phyloP scores from a whole-genome alignment of 2,113 vertebrate genomes.

The Xenus cinereus region DNA sequence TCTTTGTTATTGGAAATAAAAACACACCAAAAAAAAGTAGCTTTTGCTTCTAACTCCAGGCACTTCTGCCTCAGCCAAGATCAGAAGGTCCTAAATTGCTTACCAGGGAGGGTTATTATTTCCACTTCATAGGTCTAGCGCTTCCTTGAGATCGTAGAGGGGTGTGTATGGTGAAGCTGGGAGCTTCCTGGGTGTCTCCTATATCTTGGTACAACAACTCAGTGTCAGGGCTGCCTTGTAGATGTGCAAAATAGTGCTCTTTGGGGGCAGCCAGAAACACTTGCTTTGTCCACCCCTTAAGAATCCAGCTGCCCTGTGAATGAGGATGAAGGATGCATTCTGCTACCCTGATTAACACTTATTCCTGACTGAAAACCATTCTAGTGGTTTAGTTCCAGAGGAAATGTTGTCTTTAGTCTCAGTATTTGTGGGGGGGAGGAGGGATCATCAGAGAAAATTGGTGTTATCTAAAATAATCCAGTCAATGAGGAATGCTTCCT shows the following conservation, averaged over 20 bases:
- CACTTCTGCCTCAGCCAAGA: background rate
- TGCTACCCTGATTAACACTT: background rate
- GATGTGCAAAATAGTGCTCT: background rate
- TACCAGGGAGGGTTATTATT: background rate
- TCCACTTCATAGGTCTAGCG: background rate
- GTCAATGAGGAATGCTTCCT: background rate
- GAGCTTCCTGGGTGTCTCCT: background rate
- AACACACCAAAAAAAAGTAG: background rate
- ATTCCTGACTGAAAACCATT: background rate
- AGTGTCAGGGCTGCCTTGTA: fast-evolving
- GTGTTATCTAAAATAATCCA: background rate
- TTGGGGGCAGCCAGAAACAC: background rate
- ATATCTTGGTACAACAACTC: fast-evolving
- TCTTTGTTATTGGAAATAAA: background rate
- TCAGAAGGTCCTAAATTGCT: background rate
- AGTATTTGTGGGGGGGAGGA: fast-evolving
- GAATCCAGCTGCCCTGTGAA: background rate
- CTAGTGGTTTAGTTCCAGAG: background rate
- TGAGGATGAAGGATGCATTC: background rate
- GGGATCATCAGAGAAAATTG: background rate
- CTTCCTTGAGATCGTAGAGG: background rate
- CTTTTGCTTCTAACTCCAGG: background rate
- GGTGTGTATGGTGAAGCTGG: background rate
- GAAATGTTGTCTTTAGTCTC: background rate
- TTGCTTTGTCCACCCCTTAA: background rate